These are phyloP conservation scores for Benthosema pterotum DNA, from an alignment of 2,797 vertebrate genomes.

Conservation along the genomic window DNA sequence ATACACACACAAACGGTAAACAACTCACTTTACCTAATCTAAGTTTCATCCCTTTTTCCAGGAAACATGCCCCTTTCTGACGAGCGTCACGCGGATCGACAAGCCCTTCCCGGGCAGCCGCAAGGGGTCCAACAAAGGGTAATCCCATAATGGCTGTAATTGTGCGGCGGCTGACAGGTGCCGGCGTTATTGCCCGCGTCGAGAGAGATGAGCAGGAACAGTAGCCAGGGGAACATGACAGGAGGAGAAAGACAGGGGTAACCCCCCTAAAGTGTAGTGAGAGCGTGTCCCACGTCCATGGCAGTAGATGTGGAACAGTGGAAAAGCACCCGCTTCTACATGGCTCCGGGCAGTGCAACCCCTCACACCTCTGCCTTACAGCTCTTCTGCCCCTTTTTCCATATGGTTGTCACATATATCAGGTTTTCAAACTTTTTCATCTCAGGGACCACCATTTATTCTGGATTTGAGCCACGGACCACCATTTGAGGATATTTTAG, in stretches of 20 bases:
- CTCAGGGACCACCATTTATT: too few species aligned
- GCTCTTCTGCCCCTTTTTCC: too few species aligned
- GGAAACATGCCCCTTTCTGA: slow-evolving; percentile 53
- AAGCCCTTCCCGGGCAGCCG: slow-evolving; percentile 43
- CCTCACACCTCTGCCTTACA: too few species aligned
- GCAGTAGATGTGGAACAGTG: neutral
- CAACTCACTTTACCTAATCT: slow-evolving; percentile 43
- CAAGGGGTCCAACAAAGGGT: slow-evolving; percentile 54
- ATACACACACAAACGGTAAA: slow-evolving; percentile 5
- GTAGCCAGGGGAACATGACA: slow-evolving; percentile 19
- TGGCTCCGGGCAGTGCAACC: too few species aligned
- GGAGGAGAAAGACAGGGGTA: slow-evolving; percentile 3
- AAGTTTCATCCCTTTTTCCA: slow-evolving; percentile 40
- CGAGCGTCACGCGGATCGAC: slow-evolving; percentile 32
- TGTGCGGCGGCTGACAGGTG: slow-evolving; percentile 61
- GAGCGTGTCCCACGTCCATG: neutral
- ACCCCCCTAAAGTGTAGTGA: neutral
- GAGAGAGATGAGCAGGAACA: slow-evolving; percentile 5
- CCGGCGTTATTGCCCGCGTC: slow-evolving; percentile 34
- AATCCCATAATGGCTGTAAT: slow-evolving; percentile 69
- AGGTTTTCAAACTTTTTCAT: too few species aligned
- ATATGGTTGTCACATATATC: too few species aligned
- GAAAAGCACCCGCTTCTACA: too few species aligned
- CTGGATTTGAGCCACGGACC: too few species aligned
- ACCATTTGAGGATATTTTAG: too few species aligned